Base-by-base conservation (phyloP, 2,113 vertebrate genomes). In the Menura novaehollandiae region DNA sequence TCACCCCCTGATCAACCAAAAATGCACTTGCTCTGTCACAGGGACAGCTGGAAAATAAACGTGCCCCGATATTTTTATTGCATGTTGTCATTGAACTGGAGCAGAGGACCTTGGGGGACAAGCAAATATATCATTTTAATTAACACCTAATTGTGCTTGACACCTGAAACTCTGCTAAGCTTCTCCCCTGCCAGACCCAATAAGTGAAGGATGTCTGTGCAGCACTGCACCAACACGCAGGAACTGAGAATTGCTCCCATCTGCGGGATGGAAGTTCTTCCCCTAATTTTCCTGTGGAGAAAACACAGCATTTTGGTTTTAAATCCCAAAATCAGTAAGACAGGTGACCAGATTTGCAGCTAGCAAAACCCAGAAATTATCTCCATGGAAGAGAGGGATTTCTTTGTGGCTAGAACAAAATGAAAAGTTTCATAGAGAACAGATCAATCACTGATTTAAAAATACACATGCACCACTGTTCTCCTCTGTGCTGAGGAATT, bases 141-240 rank as follows among this genome's bases (percentile, higher is more conserved):
- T 88, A 92, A 80, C 59, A 92, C 20, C 44, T 84, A 77, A 80
- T 78, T 93, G 44, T 55, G 93, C 68, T 41, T 91, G 92, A 84
- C 63, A 77, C 59, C 67, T 88, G 74, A 79, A 89, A 80, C 79
- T 46, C 74, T 59, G 58, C 43, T 80, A 32, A 88, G 27, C 33
- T 71, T 77, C 85, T 80, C 64, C 47, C 60, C 67, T 88, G 72
- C 41, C 72, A 81, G 75, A 84, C 28, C 47, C 39, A 75, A 0
- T 19, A 60, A 15, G 32, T 53, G 53, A 88, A 86, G 64, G 68
- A 53, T 12, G 2, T 77, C 68, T 81, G 72, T n/a, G 43, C 47
- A 37, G 43, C 39, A 5, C 51, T 49, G n/a, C 43, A 47, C 60
- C 37, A 62, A 59, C 28, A 35, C 47, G 63, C 5, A 59, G 35